Base-by-base conservation (phyloP, 2,888 invertebrate genomes). In the Phrixothrix hirtus region DNA sequence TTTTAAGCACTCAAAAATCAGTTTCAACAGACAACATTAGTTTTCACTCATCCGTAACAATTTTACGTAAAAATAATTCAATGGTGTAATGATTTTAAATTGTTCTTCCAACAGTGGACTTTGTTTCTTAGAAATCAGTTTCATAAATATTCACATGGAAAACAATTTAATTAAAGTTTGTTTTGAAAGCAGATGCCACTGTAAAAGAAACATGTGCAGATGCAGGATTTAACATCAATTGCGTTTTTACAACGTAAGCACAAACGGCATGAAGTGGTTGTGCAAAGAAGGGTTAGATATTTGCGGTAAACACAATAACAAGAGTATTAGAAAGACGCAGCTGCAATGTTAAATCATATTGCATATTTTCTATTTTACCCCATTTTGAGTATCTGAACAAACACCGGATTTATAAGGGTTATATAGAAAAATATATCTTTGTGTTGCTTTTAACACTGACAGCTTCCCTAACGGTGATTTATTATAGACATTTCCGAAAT, bases 321-420 rank as follows among this genome's bases (percentile, higher is more conserved):
- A 26, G 39, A 46, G 21, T 21, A 35, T 45, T 30, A 30, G 15
- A 41, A 13, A 29, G 11, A 17, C 13, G 46, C 55, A 50, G 55
- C 55, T 49, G 55, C 42, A 45, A n/a, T 31, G 34, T 48, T 48
- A 21, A 38, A 31, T 46, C 32, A 50, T 42, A 37, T 55, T 55
- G 45, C 50, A 35, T 36, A 13, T 34, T 42, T 14, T 21, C 16
- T 2, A 29, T 31, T 41, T 27, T 34, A 10, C 29, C 38, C 27
- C 17, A 29, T 38, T 17, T 38, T 35, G 35, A 45, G 41, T 53
- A 48, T 47, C 14, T 32, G 21, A 13, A 47, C 47, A 47, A 47
- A 53, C 49, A 49, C 54, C 54, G 49, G 54, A n/a, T 49, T 49
- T 54, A 47, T 27, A 21, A 21, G 21, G 21, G 21, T 7, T 21